Evolutionary conservation across 2,797 vertebrate genomes (phyloP), one percentile per base, ranked within the genome.

Genomic region (Melanotaenia nigrans): DNA sequence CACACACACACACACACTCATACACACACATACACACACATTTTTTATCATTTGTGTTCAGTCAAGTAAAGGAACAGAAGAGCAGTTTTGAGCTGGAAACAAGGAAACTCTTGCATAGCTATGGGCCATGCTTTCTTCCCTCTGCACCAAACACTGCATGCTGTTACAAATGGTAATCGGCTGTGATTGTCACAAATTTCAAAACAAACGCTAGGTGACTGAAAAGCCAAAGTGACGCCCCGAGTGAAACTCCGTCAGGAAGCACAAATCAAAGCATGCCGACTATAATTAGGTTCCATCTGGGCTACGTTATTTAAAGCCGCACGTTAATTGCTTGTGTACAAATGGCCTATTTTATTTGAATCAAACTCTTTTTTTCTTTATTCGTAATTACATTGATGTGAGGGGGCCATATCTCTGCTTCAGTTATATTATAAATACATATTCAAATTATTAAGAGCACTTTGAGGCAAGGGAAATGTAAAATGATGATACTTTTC

Each of bases 261-360:
- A 90, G 84, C 79, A 81, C 58, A 73, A 94, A 94, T 94, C 93
- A 94, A 95, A 95, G 93, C 91, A 86, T 78, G 91, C 87, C 88
- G 91, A 91, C 92, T 93, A 93, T 94, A 94, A 95, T 95, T 94
- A 93, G 93, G 91, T 93, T 95, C 93, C 93, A 94, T 94, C 93
- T 94, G 94, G 90, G 92, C 85, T 81, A 90, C 89, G 90, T 93
- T 94, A 94, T 93, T 94, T 93, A 94, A 94, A 94, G 92, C 86
- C 80, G 68, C 90, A 87, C 81, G 87, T 92, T 94, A 95, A 95
- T 94, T 94, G 92, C 92, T 94, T 94, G 92, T 94, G 92, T 92
- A 93, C 92, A 93, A 93, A 94, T 93, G 91, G 90, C 92, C 93
- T 91, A 94, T 93, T 94, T 92, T 93, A 93, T 92, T 94, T 93